Percentiles rank a stretch among this genome's conserved stretches.
phyloP scores from a whole-genome alignment of 1,140 invertebrate genomes.

The Meloidogyne hapla region DNA sequence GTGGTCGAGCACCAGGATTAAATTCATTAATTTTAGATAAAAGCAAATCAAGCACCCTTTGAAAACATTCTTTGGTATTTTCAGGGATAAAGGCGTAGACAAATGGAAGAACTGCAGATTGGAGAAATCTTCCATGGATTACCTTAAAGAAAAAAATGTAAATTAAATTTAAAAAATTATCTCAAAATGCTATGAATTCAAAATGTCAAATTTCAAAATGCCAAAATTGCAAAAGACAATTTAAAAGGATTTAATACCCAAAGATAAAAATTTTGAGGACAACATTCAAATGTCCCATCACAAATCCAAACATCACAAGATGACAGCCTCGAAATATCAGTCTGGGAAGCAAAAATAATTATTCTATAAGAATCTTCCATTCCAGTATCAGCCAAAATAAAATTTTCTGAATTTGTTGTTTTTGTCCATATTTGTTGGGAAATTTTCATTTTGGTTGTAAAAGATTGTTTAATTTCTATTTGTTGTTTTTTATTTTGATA shows the following conservation, averaged over 20 bases:
- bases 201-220: too few relatives aligned
- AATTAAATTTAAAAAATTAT: too few relatives aligned
- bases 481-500: too few relatives aligned
- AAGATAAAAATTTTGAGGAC: constrained; percentile 7
- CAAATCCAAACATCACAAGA: constrained; percentile 10
- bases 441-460: too few relatives aligned
- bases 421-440: background rate
- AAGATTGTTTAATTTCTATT: too few relatives aligned
- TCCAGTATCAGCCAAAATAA: background rate
- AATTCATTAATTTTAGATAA: background rate
- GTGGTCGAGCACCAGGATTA: background rate
- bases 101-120: background rate
- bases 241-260: constrained; percentile 4
- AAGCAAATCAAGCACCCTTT: background rate
- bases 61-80: background rate
- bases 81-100: background rate
- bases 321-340: background rate
- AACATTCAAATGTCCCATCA: constrained; percentile 15
- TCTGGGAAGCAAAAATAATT: constrained; percentile 2
- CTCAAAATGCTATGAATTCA: too few relatives aligned
- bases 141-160: background rate
- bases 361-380: background rate
- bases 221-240: too few relatives aligned
- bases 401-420: background rate
- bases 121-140: background rate